Conservation (phyloP, 2,888 invertebrate species). For the Physocephala rufipes region DNA sequence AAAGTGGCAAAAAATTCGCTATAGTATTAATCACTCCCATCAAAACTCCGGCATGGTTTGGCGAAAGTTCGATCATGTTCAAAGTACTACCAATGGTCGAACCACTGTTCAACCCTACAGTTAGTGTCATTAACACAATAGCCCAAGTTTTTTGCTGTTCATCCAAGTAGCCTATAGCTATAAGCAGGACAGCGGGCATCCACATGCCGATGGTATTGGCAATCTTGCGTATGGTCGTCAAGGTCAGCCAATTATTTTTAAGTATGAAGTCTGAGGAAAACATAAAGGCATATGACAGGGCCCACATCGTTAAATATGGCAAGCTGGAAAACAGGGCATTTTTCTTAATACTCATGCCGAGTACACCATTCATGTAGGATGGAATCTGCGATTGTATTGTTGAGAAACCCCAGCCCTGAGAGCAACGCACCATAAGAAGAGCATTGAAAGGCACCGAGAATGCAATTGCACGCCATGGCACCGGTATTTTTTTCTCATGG, state of each 20-base stretch:
- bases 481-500: constrained; percentile 59
- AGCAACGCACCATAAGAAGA: constrained; percentile 69
- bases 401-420: constrained; percentile 76
- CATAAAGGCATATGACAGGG: constrained; percentile 65
- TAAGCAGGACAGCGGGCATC: constrained; percentile 68
- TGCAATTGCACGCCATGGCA: constrained; percentile 74
- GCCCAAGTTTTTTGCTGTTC: constrained; percentile 63
- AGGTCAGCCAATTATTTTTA: constrained; percentile 60
- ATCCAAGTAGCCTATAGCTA: constrained; percentile 67
- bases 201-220: constrained; percentile 61
- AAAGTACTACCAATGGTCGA: constrained; percentile 63
- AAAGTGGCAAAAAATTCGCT: constrained; percentile 70
- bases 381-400: constrained; percentile 73
- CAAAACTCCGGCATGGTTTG: constrained; percentile 71
- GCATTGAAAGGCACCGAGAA: constrained; percentile 73
- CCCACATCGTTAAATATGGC: constrained; percentile 67
- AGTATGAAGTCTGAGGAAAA: constrained; percentile 66
- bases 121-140: constrained; percentile 68
- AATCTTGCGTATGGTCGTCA: constrained; percentile 54
- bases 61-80: constrained; percentile 72
- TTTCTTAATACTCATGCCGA: constrained; percentile 70
- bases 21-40: constrained; percentile 73
- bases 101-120: constrained; percentile 67
- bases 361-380: constrained; percentile 71
- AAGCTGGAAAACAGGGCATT: constrained; percentile 67